Evolutionary conservation across 2,888 invertebrate species (phyloP), one percentile per base, ranked within the genome.

Genomic region (Nipponacmea schrenckii): DNA sequence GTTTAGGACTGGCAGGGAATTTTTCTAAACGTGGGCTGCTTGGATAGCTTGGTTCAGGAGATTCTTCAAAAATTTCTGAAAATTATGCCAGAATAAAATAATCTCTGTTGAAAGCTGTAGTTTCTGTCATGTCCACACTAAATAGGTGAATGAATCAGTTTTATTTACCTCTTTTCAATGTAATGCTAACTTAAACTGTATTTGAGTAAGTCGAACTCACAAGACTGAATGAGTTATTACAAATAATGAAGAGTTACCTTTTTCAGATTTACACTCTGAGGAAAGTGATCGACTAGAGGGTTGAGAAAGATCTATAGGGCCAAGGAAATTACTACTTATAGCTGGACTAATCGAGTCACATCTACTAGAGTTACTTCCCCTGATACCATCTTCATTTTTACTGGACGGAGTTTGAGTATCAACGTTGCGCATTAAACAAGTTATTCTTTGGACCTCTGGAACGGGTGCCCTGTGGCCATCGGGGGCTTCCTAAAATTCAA

Each of bases 391-490:
- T 10, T 77, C 75, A n/a, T 75, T 77, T 67, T 76, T 79, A 7
- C 84, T 85, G 74, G 93, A 93, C 27, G 95, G 95, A 17, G 95
- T 95, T 90, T 95, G 95, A 17, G 95, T 95, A 89, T 95, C 94
- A 74, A 95, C 94, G 72, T 94, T 94, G 75, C 94, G 92, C 67
- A 91, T 92, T 15, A 24, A 12, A 64, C 81, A 80, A 76, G 80
- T 82, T 27, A 90, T 90, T 24, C 79, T 75, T 77, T 93, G 91
- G 24, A 80, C 65, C 84, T 95, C 95, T 7, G 94, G 94, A 73
- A 95, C 90, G 4, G 95, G 95, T 15, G 95, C 95, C 75, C 95
- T 91, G 86, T 95, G 95, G 17, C 95, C 95, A 90, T 95, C 95
- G 2, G 95, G 95, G 71, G 94, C 92, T 90, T 94, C 92, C 63